Percentiles rank a stretch among this genome's conserved stretches.
phyloP scores from a whole-genome alignment of 2,113 vertebrate genomes.

The Otis tarda region DNA sequence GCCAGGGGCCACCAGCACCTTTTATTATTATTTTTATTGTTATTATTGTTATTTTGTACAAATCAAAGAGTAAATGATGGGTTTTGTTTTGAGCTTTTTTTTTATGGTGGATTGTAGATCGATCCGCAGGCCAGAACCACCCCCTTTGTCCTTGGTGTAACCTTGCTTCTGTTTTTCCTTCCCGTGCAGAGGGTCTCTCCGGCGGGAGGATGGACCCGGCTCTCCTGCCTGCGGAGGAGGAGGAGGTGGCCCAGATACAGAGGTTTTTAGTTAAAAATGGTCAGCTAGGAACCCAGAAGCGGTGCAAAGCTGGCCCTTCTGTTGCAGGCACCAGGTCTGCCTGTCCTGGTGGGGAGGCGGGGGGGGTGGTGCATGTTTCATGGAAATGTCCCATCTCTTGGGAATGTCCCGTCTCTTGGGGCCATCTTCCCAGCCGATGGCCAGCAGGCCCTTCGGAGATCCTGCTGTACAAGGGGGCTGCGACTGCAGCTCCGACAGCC shows the following conservation, averaged over 20 bases:
- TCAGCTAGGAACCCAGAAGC: not conserved
- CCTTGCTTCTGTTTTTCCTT: constrained; percentile 47
- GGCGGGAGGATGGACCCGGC: not conserved
- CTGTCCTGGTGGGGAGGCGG: not conserved
- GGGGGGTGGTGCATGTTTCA: not conserved
- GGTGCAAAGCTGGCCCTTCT: not conserved
- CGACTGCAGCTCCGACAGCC: not conserved
- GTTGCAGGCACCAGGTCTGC: not conserved
- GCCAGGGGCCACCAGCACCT: constrained; percentile 71
- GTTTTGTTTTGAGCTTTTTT: constrained; percentile 53
- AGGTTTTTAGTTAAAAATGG: not conserved
- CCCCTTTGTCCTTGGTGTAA: constrained; percentile 48
- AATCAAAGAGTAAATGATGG: constrained; percentile 74
- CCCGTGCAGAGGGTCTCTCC: not conserved
- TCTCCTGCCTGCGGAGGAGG: not conserved
- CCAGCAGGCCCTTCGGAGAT: not conserved
- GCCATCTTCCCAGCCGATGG: not conserved
- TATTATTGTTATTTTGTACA: constrained; percentile 80
- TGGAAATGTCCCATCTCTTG: not conserved
- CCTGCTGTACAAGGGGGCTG: not conserved
- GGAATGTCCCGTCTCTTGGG: not conserved
- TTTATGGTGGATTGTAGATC: constrained; percentile 89
- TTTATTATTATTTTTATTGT: constrained; percentile 67
- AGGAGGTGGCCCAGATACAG: not conserved
- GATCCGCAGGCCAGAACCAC: constrained; percentile 76